phyloP scores from a whole-genome alignment of 2,113 vertebrate species.

The Zosterops hypoxanthus region DNA sequence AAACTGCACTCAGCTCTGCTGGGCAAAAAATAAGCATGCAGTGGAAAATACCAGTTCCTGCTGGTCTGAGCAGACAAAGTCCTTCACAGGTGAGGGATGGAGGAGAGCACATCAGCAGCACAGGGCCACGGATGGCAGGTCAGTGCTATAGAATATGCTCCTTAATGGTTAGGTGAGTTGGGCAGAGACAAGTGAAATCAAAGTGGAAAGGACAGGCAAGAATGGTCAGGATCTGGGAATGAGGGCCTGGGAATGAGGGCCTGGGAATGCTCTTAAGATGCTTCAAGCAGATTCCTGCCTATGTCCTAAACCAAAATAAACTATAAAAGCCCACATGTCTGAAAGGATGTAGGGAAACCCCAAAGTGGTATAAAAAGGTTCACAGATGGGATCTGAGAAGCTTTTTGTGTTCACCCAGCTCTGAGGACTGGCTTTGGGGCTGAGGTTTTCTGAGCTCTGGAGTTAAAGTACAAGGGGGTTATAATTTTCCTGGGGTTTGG shows the following conservation, averaged over 20 bases:
- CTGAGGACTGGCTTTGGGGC: not conserved
- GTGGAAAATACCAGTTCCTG: not conserved
- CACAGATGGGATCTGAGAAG: not conserved
- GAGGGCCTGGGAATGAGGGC: not conserved
- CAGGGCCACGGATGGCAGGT: not conserved
- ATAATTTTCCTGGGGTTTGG: not conserved
- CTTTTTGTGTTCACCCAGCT: not conserved
- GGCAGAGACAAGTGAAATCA: not conserved
- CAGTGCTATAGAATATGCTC: not conserved
- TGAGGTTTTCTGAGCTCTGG: not conserved
- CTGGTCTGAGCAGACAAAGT: not conserved
- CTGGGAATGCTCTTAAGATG: fast-evolving
- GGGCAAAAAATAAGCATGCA: not conserved
- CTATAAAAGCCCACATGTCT: not conserved
- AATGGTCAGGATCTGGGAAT: not conserved
- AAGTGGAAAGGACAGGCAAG: not conserved
- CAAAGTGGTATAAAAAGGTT: not conserved
- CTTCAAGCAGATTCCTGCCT: not conserved
- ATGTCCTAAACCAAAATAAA: not conserved
- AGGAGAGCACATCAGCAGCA: not conserved
- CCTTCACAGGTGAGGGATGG: conserved; percentile 34
- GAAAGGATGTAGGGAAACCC: not conserved
- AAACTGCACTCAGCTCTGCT: not conserved
- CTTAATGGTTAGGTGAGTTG: not conserved
- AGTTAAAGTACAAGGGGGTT: fast-evolving